These are phyloP conservation scores for Chaetodon trifascialis DNA, from an alignment of 2,113 vertebrate genomes.

Conservation along the genomic window DNA sequence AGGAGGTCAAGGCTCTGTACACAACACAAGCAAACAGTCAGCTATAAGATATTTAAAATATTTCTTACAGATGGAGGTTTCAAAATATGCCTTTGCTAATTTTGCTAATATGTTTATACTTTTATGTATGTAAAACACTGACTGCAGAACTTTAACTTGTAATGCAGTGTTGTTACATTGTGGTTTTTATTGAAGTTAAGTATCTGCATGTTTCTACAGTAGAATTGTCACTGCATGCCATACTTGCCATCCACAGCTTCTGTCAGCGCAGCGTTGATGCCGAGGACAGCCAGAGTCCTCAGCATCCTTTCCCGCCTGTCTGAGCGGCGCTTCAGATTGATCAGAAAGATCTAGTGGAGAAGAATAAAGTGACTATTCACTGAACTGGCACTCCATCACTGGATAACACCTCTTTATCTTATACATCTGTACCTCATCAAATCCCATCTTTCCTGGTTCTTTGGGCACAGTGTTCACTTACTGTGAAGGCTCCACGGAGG, in stretches of 20 bases:
- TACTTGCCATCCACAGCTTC: conserved; percentile 94
- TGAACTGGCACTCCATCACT: background rate
- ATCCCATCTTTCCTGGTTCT: conserved; percentile 89
- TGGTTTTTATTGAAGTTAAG: background rate
- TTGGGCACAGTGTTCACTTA: conserved; percentile 81
- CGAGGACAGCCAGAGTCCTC: conserved; percentile 85
- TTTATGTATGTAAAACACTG: too few species aligned
- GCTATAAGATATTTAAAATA: too few species aligned
- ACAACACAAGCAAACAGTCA: conserved; percentile 22
- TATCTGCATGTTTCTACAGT: background rate
- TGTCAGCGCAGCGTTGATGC: conserved; percentile 87
- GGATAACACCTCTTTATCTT: background rate
- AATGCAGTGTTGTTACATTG: too few species aligned
- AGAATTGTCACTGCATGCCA: conserved; percentile 22
- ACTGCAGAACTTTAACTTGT: too few species aligned
- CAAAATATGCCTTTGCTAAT: too few species aligned
- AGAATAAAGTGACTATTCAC: background rate
- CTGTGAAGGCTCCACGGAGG: conserved; percentile 85
- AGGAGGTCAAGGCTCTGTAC: conserved; percentile 87
- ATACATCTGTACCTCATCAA: conserved; percentile 85
- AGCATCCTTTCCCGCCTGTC: conserved; percentile 91
- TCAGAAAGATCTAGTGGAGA: conserved; percentile 90
- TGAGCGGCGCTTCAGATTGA: conserved; percentile 89
- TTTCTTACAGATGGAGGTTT: too few species aligned
- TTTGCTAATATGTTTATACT: too few species aligned